Conservation (phyloP, 2,888 invertebrate genomes). For the Elmis aenea region DNA sequence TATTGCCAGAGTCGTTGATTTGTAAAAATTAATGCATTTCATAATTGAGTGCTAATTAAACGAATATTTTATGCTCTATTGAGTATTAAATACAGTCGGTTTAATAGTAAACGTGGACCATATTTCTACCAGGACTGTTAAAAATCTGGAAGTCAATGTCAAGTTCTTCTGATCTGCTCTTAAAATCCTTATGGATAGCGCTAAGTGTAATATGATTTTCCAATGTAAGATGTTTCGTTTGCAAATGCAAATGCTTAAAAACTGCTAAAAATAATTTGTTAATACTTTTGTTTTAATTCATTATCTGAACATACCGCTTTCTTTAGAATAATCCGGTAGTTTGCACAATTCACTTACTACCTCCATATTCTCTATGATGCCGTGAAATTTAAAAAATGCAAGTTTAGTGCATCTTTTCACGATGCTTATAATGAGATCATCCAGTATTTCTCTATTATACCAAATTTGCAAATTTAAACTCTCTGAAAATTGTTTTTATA, state of each 20-base stretch:
- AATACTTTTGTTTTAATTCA: too few relatives aligned
- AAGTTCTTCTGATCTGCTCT: constrained; percentile 36
- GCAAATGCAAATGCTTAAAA: constrained; percentile 35
- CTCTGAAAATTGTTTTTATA: constrained; percentile 31
- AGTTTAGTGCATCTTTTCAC: constrained; percentile 43
- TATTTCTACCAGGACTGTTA: constrained; percentile 8
- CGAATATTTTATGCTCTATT: too few relatives aligned
- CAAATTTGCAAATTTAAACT: constrained; percentile 45
- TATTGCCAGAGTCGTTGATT: too few relatives aligned
- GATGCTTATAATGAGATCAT: constrained; percentile 45
- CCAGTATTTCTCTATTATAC: constrained; percentile 47
- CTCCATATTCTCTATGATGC: constrained; percentile 45
- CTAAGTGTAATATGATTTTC: constrained; percentile 37
- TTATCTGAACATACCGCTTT: too few relatives aligned
- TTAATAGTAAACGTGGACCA: constrained; percentile 16
- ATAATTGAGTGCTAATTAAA: too few relatives aligned
- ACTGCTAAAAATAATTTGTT: constrained; percentile 10
- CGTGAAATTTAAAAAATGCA: constrained; percentile 46
- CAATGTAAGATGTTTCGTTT: constrained; percentile 38
- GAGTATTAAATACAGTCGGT: too few relatives aligned
- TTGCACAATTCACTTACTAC: constrained; percentile 37
- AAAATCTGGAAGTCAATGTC: constrained; percentile 41
- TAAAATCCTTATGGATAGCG: constrained; percentile 38
- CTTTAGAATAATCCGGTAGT: too few relatives aligned
- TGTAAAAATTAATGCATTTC: too few relatives aligned